These are phyloP conservation scores for Cebus imitator DNA, from an alignment of 2,113 vertebrate genomes.

Conservation along the genomic window DNA sequence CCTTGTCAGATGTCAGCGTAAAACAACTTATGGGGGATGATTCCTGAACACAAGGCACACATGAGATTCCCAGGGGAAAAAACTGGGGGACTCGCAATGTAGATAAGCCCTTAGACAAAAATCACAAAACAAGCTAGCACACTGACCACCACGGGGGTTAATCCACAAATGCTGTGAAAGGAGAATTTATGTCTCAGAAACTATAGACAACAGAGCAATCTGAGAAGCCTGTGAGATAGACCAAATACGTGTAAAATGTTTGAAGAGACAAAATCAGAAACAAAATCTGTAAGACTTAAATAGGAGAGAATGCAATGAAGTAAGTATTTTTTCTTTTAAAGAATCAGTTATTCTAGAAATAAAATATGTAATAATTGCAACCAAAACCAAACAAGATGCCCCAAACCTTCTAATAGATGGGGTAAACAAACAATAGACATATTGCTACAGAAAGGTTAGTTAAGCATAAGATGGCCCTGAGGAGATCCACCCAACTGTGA, in stretches of 20 bases:
- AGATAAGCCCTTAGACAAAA: background rate
- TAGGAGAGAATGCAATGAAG: background rate
- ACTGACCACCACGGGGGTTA: background rate
- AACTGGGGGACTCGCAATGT: background rate
- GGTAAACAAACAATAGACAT: background rate
- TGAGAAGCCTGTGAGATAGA: background rate
- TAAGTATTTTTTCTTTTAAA: background rate
- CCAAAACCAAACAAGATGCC: background rate
- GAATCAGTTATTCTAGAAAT: background rate
- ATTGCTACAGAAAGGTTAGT: background rate
- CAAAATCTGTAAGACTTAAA: background rate
- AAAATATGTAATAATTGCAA: background rate
- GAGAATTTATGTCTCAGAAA: background rate
- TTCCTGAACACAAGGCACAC: fast-evolving
- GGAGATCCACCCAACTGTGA: background rate
- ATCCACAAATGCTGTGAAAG: background rate
- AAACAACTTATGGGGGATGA: background rate
- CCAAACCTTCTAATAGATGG: background rate
- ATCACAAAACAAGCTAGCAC: background rate
- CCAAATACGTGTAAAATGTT: background rate
- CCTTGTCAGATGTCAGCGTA: background rate
- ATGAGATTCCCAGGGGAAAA: background rate
- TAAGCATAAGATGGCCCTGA: no score
- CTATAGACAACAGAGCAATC: background rate
- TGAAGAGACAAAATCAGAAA: background rate